Base-by-base conservation (phyloP, 2,113 vertebrate species). In the Myotis davidii region DNA sequence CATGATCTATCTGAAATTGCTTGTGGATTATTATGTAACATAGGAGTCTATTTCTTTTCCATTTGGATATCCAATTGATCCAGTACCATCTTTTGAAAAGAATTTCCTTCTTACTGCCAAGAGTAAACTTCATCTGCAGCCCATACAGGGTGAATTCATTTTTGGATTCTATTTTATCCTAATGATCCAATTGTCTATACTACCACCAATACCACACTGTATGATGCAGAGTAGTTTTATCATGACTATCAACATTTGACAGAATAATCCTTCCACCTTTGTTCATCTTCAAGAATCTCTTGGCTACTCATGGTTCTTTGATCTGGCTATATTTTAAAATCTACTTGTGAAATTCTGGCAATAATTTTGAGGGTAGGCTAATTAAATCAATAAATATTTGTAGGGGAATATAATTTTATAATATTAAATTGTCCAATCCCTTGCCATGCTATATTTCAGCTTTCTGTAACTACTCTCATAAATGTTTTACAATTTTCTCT, bases 291-390 rank as follows among this genome's bases (percentile, higher is more conserved):
- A 69, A 91, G 85, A 79, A 17, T 83, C 23, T 87, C 29, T 90
- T 73, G 7, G 34, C 37, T 77, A 50, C 42, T 77, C 20, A 54
- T 17, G 0, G 21, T 61, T 20, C 23, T 83, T 90, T 42, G 6
- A 9, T 84, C 45, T 92, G 17, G 52, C 48, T 86, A 50, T 69
- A 29, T 88, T 93, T 95, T 95, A 48, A 70, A 96, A 94, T 81
- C 27, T 79, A 69, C 21, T 27, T 90, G 34, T 85, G 27, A 87
- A 84, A 78, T 65, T 73, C 20, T 79, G 78, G 65, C 52, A 76
- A 54, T 87, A 87, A 92, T 79, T 48, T 65, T 86, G 29, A 82
- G 61, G 16, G 0, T 72, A 23, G 56, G 12, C 48, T 96, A 54
- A 64, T 85, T 93, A 85, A 81, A 89, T 42, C 72, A 91, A 50